phyloP scores from a whole-genome alignment of 1,140 invertebrate species.

The Sycobia sp. region DNA sequence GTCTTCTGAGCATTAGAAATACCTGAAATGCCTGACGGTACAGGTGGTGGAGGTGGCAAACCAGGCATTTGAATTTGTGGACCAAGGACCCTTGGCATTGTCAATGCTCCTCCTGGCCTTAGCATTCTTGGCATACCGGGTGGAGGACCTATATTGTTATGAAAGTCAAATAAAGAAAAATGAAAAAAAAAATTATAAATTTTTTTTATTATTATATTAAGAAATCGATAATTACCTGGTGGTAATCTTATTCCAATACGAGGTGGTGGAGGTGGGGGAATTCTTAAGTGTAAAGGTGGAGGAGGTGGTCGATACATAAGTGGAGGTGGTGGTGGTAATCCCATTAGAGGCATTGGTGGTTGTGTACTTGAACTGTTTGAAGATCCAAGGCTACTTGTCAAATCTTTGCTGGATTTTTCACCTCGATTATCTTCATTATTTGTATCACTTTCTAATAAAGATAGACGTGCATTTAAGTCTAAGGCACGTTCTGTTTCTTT shows the following conservation, averaged over 20 bases:
- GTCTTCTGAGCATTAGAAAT: slow-evolving; percentile 59
- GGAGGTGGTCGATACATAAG: slow-evolving; percentile 59
- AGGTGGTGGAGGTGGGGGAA: slow-evolving; percentile 66
- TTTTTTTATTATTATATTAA: too few species aligned
- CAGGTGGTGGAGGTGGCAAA: slow-evolving; percentile 61
- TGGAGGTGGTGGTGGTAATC: slow-evolving; percentile 61
- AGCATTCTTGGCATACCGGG: slow-evolving; percentile 66
- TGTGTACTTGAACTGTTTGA: slow-evolving; percentile 42
- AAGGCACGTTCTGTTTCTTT: slow-evolving; percentile 70
- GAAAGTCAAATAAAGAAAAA: background rate
- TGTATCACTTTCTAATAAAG: slow-evolving; percentile 52
- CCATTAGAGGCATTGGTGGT: slow-evolving; percentile 60
- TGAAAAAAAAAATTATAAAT: slow-evolving; percentile 14
- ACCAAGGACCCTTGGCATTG: slow-evolving; percentile 66
- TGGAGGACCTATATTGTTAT: slow-evolving; percentile 52
- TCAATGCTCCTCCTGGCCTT: slow-evolving; percentile 55
- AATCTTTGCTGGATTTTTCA: slow-evolving; percentile 23
- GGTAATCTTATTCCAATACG: slow-evolving; percentile 59
- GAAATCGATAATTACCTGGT: too few species aligned
- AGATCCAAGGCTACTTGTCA: slow-evolving; percentile 9
- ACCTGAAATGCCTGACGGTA: slow-evolving; percentile 43
- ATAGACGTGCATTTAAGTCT: slow-evolving; percentile 65
- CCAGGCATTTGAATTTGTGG: slow-evolving; percentile 63
- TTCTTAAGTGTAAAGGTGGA: slow-evolving; percentile 57
- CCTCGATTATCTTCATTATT: slow-evolving; percentile 49